A percentile compares a stretch with the other conserved stretches of the same genome.
Conservation (phyloP, 2,888 invertebrate species). For the Drosophila paramelanica region DNA sequence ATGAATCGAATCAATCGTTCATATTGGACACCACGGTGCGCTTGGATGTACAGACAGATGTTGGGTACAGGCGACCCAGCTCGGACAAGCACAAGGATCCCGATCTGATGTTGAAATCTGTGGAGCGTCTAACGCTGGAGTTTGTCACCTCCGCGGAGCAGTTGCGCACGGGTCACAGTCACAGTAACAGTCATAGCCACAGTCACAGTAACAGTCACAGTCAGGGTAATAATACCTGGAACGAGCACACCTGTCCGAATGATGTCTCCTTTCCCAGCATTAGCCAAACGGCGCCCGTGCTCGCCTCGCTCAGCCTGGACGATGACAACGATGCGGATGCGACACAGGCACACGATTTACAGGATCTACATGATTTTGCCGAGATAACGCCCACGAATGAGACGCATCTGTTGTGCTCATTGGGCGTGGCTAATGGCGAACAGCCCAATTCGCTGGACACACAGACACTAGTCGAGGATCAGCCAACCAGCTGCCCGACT, state of each 20-base stretch:
- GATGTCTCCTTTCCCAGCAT: slow-evolving; percentile 93
- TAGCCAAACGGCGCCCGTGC: slow-evolving; percentile 90
- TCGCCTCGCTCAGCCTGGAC: slow-evolving; percentile 89
- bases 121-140: slow-evolving; percentile 88
- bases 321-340: slow-evolving; percentile 86
- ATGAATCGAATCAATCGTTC: slow-evolving; percentile 82
- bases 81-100: slow-evolving; percentile 87
- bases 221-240: slow-evolving; percentile 89
- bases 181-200: slow-evolving; percentile 39
- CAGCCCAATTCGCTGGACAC: slow-evolving; percentile 79
- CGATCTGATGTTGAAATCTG: slow-evolving; percentile 89
- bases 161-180: slow-evolving; percentile 83
- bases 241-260: slow-evolving; percentile 91
- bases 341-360: slow-evolving; percentile 68
- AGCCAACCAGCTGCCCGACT: slow-evolving; percentile 38
- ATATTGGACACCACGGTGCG: slow-evolving; percentile 78
- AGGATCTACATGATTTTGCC: slow-evolving; percentile 71
- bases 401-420: slow-evolving; percentile 47
- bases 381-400: slow-evolving; percentile 83
- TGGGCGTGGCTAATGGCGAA: slow-evolving; percentile 12
- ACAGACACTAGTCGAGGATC: slow-evolving; percentile 66
- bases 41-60: slow-evolving; percentile 43
- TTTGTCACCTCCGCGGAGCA: slow-evolving; percentile 89
- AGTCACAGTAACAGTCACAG: slow-evolving; percentile 22
- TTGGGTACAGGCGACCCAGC: slow-evolving; percentile 6